Conservation (phyloP, 2,888 invertebrate species). For the Tetragnatha montana region DNA sequence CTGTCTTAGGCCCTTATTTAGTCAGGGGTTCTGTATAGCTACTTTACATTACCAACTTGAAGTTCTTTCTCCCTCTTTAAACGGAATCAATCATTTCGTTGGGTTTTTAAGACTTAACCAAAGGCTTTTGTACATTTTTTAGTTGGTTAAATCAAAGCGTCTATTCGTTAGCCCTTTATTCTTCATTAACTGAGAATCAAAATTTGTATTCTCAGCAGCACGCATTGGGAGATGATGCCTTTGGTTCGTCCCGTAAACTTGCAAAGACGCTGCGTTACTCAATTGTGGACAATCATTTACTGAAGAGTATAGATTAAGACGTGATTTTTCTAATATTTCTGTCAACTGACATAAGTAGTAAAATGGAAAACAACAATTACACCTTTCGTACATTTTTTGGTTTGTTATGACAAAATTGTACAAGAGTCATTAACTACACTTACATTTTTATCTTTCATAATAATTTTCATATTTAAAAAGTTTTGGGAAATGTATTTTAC, state of each 20-base stretch:
- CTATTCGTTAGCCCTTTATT: not conserved
- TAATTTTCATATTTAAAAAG: no score
- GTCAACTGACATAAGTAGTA: constrained; percentile 36
- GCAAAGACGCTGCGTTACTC: constrained; percentile 62
- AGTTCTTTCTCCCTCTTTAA: not conserved
- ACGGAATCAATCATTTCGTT: not conserved
- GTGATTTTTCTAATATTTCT: constrained; percentile 46
- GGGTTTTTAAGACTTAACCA: not conserved
- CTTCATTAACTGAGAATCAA: not conserved
- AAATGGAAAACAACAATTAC: constrained; percentile 1
- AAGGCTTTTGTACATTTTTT: not conserved
- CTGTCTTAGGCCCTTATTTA: not conserved
- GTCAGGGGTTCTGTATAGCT: constrained; percentile 5
- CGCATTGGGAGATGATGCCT: not conserved
- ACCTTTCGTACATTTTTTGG: not conserved
- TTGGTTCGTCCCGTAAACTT: constrained; percentile 33
- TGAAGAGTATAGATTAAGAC: constrained; percentile 46
- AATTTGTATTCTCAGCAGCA: not conserved
- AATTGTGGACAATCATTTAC: constrained; percentile 70
- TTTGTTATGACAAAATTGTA: not conserved
- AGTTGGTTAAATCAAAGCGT: not conserved
- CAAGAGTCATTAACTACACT: no score
- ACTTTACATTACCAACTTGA: not conserved
- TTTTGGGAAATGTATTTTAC: no score
- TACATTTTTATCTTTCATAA: not conserved